These are phyloP conservation scores for Rutilus rutilus DNA, from an alignment of 2,113 vertebrate species.

Conservation along the genomic window DNA sequence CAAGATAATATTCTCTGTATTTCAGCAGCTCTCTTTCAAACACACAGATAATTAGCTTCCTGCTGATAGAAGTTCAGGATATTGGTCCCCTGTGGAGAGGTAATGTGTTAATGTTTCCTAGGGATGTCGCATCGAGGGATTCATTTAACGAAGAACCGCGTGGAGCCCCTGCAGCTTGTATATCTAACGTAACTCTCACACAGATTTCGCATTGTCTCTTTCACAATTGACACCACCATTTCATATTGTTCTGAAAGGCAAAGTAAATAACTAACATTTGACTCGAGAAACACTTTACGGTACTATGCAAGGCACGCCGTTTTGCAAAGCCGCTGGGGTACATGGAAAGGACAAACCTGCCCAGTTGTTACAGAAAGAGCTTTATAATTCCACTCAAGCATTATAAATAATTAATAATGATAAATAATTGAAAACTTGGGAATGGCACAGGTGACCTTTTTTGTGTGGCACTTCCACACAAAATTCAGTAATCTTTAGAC, in stretches of 20 bases:
- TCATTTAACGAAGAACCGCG: slow-evolving; percentile 30
- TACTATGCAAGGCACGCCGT: background rate
- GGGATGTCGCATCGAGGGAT: slow-evolving; percentile 37
- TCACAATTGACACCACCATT: background rate
- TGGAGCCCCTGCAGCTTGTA: slow-evolving; percentile 21
- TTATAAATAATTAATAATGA: background rate
- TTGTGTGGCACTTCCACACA: background rate
- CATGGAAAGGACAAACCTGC: slow-evolving; percentile 1
- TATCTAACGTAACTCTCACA: slow-evolving; percentile 17
- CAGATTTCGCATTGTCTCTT: background rate
- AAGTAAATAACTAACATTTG: background rate
- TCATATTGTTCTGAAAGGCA: background rate
- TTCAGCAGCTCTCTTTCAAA: slow-evolving; percentile 23
- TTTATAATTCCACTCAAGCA: background rate
- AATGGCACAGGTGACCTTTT: background rate
- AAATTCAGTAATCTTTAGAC: background rate
- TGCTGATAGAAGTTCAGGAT: slow-evolving; percentile 56
- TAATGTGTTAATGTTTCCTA: slow-evolving; percentile 56
- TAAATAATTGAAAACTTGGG: background rate
- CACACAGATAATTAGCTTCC: slow-evolving; percentile 55
- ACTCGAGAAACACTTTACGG: background rate
- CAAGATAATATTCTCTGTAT: slow-evolving; percentile 47
- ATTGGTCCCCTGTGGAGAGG: slow-evolving; percentile 52
- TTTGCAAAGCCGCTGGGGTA: slow-evolving; percentile 1
- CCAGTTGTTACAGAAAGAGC: background rate